Conservation (phyloP, 2,888 invertebrate species). For the Pheosia tremula region DNA sequence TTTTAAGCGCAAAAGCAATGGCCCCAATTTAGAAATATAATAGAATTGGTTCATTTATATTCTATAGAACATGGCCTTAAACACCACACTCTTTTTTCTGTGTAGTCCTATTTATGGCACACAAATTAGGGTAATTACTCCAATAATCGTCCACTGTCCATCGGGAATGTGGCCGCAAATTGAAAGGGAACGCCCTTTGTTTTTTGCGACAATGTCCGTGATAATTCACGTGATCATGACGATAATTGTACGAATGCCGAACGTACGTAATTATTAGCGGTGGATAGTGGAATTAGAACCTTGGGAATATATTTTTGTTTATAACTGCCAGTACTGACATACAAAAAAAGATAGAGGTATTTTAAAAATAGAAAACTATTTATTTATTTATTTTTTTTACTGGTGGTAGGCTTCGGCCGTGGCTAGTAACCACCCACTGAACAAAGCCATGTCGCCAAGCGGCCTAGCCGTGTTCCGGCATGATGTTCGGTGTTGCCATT, state of each 20-base stretch:
- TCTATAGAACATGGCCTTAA: conserved; percentile 20
- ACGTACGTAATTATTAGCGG: neutral
- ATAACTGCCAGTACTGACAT: neutral
- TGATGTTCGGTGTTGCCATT: too few species aligned
- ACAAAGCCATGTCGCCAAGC: too few species aligned
- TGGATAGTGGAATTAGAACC: neutral
- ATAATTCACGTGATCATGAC: conserved; percentile 33
- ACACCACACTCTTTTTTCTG: conserved; percentile 13
- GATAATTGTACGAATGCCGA: conserved; percentile 25
- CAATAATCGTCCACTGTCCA: conserved; percentile 33
- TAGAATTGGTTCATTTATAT: conserved; percentile 2
- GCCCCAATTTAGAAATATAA: too few species aligned
- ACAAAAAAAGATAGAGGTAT: neutral
- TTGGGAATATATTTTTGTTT: neutral
- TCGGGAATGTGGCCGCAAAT: conserved; percentile 34
- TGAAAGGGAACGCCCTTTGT: conserved; percentile 22
- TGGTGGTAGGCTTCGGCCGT: too few species aligned
- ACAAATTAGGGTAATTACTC: conserved; percentile 46
- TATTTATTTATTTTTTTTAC: too few species aligned
- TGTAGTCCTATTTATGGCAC: conserved; percentile 32
- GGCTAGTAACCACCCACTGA: too few species aligned
- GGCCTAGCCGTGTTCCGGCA: too few species aligned
- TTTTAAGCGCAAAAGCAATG: too few species aligned
- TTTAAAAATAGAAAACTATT: too few species aligned
- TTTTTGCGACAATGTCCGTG: conserved; percentile 26